Evolutionary conservation across 2,888 invertebrate species (phyloP), one percentile per base, ranked within the genome.

Genomic region (Ditula angustiorana): DNA sequence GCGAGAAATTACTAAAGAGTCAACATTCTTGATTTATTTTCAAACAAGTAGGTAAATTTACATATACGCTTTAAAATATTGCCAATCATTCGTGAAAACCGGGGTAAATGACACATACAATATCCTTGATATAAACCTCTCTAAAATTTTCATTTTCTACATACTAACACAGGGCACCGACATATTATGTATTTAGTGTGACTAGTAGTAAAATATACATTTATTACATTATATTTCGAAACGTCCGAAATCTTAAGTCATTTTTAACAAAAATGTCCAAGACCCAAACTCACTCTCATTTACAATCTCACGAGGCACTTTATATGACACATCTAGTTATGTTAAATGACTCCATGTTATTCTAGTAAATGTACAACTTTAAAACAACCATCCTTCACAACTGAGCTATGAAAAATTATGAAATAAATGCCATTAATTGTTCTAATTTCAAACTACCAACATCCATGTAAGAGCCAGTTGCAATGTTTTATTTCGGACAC

Each of bases 201-300:
- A 69, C 71, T 71, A 72, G 71, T 72, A 75, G 75, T 74, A 68
- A 73, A 65, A 67, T 72, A 70, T 35, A 57, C 67, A 69, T 63
- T 53, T 41, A 70, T 68, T 66, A 70, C 58, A 70, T 65, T 67
- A 52, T 62, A 41, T 66, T 57, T 64, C 68, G 58, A 41, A 71
- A 69, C 68, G 4, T 13, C 41, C 16, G 55, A 23, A 23, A 33
- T 53, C 72, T 85, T 80, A 67, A 68, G 76, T 79, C 68, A 74
- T 80, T 83, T 86, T 87, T 77, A 57, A 56, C 50, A 82, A 87
- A 88, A 87, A 85, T 71, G 73, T 80, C 74, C 71, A 88, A 88
- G 81, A 78, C 69, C 69, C 58, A 68, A 69, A 67, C 69, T 71
- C 62, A n/a, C 37, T 19, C 37, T n/a, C 26, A 56, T 67, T 68